Evolutionary conservation across 2,797 vertebrate species (phyloP), one percentile per base, ranked within the genome.

Genomic region (Erethizon dorsatum): DNA sequence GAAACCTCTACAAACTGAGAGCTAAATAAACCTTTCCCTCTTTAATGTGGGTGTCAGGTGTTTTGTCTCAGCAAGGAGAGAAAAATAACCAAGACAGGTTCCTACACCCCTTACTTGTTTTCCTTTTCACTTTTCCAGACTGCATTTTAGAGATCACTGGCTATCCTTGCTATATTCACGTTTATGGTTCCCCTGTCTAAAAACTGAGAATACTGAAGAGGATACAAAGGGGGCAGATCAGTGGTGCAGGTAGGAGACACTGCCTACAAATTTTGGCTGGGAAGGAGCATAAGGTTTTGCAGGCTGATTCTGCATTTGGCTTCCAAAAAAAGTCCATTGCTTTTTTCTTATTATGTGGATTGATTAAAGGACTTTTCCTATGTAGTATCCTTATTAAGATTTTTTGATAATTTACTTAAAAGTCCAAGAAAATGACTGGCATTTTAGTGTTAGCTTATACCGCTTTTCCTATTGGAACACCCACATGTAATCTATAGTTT

Each of bases 391-490:
- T 97, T 78, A 87, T 91, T 94, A 89, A 96, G 26, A 20, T 85
- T 91, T 89, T 65, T 84, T 95, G 80, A 71, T 97, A 97, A 97
- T 97, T 98, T 95, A 69, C 80, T 61, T 94, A 93, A 97, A 96
- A 94, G 50, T 63, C 92, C 63, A 96, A 91, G 90, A 88, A 94
- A 96, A 92, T 91, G 88, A 88, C 88, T 87, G 84, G 28, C 37
- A 37, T 37, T 61, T 28, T 87, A 67, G 11, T 83, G 69, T 41
- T 92, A 67, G 2, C 24, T 88, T 82, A 37, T 2, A 56, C 7
- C 41, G 45, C 75, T 90, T 94, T 69, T 37, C 26, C 47, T 82
- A 54, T 78, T 77, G 77, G 20, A 88, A 86, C 69, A 50, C 69
- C 86, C 47, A 84, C 41, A 8, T 45, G 33, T 50, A 96, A 93